phyloP scores from a whole-genome alignment of 2,888 invertebrate species.

The Lasioglossum villosulum region DNA sequence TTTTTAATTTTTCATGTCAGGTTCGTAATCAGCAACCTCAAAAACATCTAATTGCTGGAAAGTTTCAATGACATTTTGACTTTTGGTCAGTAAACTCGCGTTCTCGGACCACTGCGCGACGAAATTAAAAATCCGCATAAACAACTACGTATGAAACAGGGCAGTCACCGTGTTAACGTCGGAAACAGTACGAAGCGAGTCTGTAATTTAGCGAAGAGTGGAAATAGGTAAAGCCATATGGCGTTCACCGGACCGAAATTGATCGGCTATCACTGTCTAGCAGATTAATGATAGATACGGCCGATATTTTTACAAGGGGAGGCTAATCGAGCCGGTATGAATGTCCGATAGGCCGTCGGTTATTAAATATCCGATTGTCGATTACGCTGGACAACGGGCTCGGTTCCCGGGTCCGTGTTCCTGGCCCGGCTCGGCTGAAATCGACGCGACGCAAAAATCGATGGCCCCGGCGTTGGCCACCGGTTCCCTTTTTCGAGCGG shows the following conservation, averaged over 20 bases:
- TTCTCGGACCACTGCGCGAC: too few relatives aligned
- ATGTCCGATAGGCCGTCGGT: slow-evolving; percentile 1
- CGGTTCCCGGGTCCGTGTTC: neutral
- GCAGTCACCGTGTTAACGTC: neutral
- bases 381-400: slow-evolving; percentile 8
- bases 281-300: neutral
- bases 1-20: too few relatives aligned
- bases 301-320: neutral
- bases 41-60: too few relatives aligned
- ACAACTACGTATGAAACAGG: neutral
- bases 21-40: too few relatives aligned
- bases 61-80: too few relatives aligned
- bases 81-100: too few relatives aligned
- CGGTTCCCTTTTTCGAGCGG: slow-evolving; percentile 8
- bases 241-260: neutral
- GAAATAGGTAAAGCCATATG: neutral
- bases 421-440: neutral
- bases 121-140: neutral
- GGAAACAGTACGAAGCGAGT: neutral
- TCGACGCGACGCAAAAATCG: slow-evolving; percentile 18
- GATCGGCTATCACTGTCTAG: neutral
- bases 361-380: slow-evolving; percentile 11
- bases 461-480: neutral
- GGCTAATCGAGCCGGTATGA: slow-evolving; percentile 5
- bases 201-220: neutral